Percentiles rank a stretch among this genome's conserved stretches.
Conservation (phyloP, 2,888 invertebrate species). For the Apantesis nais region DNA sequence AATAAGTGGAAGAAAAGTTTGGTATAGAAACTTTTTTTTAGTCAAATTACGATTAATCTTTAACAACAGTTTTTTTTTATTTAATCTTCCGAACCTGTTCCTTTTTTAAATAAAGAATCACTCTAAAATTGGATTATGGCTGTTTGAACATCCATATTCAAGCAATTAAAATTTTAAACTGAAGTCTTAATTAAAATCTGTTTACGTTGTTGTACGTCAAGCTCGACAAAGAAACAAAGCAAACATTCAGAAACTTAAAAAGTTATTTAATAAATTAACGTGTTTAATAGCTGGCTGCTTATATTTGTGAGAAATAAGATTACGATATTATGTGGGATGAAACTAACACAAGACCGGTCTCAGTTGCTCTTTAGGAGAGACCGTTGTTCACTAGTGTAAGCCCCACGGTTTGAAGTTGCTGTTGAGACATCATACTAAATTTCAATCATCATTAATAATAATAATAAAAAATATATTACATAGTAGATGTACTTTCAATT, state of each 20-base stretch:
- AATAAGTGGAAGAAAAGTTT: neutral
- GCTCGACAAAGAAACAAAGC: no score
- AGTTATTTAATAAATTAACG: neutral
- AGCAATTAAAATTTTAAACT: no score
- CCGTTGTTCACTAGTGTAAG: neutral
- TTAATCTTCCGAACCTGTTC: no score
- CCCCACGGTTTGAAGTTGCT: neutral
- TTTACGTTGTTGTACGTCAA: no score
- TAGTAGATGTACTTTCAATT: neutral
- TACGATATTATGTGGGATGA: neutral
- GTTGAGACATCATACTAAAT: neutral
- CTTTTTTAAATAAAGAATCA: neutral
- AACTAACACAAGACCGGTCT: neutral
- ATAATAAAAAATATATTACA: neutral
- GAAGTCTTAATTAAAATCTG: no score
- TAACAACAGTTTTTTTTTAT: no score
- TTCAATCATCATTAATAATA: neutral
- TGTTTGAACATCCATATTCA: neutral
- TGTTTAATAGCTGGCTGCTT: neutral
- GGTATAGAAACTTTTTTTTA: no score
- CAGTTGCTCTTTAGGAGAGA: neutral
- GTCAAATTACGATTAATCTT: no score
- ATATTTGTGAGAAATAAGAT: neutral
- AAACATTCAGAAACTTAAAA: neutral
- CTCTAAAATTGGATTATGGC: neutral